A percentile compares a stretch with the other conserved stretches of the same genome.
These are phyloP conservation scores for Etheostoma nigrum DNA, from an alignment of 2,797 vertebrate species.

Conservation along the genomic window DNA sequence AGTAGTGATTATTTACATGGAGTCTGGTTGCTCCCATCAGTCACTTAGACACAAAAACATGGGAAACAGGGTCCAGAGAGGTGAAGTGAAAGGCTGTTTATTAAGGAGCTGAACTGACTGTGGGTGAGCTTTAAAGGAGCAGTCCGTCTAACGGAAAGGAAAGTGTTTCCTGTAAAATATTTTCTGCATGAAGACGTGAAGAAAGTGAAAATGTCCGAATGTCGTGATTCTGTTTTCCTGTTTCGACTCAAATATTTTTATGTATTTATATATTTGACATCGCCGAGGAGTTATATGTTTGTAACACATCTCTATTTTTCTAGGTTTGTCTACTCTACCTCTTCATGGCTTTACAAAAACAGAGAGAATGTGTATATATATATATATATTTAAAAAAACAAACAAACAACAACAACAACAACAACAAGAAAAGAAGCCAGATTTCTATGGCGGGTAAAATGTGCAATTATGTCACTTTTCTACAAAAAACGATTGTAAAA, in stretches of 20 bases:
- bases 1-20: no score
- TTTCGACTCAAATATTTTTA: constrained; percentile 44
- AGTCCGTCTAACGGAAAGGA: background rate
- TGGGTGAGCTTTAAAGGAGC: constrained; percentile 27
- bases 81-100: no score
- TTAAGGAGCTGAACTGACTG: background rate
- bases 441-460: constrained; percentile 12
- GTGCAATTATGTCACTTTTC: constrained; percentile 65
- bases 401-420: no score
- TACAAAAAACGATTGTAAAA: constrained; percentile 29
- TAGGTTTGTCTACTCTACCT: constrained; percentile 64
- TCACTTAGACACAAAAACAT: no score
- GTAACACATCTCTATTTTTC: constrained; percentile 77
- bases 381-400: no score
- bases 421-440: background rate
- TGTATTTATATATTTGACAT: constrained; percentile 50
- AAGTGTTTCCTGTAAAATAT: constrained; percentile 40
- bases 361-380: constrained; percentile 43
- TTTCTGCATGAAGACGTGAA: constrained; percentile 71
- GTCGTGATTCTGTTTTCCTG: constrained; percentile 44
- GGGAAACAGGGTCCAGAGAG: no score
- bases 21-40: no score
- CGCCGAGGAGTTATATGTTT: constrained; percentile 49
- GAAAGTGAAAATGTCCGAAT: constrained; percentile 59
- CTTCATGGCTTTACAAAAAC: constrained; percentile 20